These are phyloP conservation scores for Urechis unicinctus DNA, from an alignment of 2,888 invertebrate species.

Conservation along the genomic window DNA sequence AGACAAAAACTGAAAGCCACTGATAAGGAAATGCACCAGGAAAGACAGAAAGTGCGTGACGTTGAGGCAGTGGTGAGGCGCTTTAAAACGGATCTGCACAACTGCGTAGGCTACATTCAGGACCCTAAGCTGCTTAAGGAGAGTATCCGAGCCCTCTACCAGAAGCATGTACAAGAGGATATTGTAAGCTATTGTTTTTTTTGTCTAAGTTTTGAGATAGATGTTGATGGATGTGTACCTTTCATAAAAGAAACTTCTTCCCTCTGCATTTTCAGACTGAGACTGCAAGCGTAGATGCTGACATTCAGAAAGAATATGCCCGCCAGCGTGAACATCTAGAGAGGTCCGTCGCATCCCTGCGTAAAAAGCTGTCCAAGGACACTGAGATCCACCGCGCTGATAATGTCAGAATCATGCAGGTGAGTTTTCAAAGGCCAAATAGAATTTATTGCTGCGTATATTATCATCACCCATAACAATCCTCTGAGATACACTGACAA, in stretches of 20 bases:
- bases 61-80: slow-evolving; percentile 58
- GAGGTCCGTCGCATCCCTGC: slow-evolving; percentile 57
- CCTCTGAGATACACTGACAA: no score
- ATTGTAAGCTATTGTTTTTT: slow-evolving; percentile 39
- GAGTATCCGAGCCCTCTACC: slow-evolving; percentile 52
- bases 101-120: slow-evolving; percentile 71
- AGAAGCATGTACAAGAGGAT: slow-evolving; percentile 51
- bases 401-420: slow-evolving; percentile 64
- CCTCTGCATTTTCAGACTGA: slow-evolving; percentile 30
- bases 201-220: background rate
- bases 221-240: background rate
- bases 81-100: slow-evolving; percentile 75
- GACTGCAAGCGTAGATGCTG: slow-evolving; percentile 49
- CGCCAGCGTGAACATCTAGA: slow-evolving; percentile 79
- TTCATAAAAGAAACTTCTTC: background rate
- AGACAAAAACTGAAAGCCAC: slow-evolving; percentile 70
- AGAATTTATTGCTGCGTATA: no score
- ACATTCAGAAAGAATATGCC: slow-evolving; percentile 53
- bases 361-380: slow-evolving; percentile 53
- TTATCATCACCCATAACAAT: no score
- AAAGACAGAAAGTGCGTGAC: slow-evolving; percentile 53
- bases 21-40: slow-evolving; percentile 65
- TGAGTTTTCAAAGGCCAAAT: slow-evolving; percentile 13
- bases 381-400: slow-evolving; percentile 54
- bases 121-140: slow-evolving; percentile 63